Evolutionary conservation across 2,113 vertebrate genomes (phyloP).

Genomic region (Melanerpes aurifrons): DNA sequence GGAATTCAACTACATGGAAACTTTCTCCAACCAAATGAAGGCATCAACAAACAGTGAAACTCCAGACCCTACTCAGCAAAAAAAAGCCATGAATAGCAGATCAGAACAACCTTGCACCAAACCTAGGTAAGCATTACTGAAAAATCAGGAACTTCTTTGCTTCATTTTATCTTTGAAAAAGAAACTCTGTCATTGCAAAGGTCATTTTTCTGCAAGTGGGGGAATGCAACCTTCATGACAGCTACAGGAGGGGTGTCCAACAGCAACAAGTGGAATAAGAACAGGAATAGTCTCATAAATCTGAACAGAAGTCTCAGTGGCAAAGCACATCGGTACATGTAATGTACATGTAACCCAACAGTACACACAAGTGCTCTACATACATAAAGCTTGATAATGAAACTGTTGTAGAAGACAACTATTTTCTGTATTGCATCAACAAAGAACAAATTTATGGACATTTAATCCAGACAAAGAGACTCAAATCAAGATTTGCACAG

Average conservation of each 20-base stretch:
- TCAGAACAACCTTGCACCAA: background rate
- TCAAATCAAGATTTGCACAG: background rate
- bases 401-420: background rate
- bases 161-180: background rate
- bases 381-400: background rate
- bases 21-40: background rate
- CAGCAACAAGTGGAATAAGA: background rate
- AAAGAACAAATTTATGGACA: background rate
- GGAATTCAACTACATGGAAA: background rate
- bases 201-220: background rate
- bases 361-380: background rate
- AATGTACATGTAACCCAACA: background rate
- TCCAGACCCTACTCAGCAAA: background rate
- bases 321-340: background rate
- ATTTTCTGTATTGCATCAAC: background rate
- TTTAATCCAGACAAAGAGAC: background rate
- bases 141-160: background rate
- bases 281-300: background rate
- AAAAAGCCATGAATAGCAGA: background rate
- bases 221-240: background rate
- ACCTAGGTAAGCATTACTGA: background rate
- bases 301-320: background rate
- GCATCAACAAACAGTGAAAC: background rate
- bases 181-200: background rate
- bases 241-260: background rate